Evolutionary conservation across 2,888 invertebrate genomes (phyloP).

Genomic region (Plutella xylostella): DNA sequence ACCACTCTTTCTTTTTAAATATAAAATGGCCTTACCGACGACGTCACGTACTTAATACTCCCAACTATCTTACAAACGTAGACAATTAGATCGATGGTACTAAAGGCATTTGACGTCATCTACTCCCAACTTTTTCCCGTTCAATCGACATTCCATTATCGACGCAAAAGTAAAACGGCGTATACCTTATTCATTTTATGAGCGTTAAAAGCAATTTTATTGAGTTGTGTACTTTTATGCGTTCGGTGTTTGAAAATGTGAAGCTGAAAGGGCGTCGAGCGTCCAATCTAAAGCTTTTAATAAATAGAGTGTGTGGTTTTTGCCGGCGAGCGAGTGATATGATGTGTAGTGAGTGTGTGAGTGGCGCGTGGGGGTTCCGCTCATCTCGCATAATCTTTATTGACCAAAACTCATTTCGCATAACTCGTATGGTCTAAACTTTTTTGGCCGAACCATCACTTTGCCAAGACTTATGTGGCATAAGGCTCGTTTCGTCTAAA

Average conservation of each 20-base stretch:
- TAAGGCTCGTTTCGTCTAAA: no score
- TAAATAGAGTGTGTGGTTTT: no score
- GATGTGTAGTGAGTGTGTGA: background rate
- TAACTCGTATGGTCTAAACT: no score
- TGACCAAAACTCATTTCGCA: no score
- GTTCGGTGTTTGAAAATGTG: no score
- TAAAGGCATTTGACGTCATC: background rate
- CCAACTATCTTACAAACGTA: background rate
- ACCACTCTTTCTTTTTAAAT: slow-evolving; percentile 16
- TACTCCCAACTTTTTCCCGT: background rate
- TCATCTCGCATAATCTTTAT: no score
- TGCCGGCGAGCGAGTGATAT: background rate
- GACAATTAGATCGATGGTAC: background rate
- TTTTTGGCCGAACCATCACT: no score
- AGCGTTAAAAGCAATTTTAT: background rate
- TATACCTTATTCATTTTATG: background rate
- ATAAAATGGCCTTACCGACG: slow-evolving; percentile 4
- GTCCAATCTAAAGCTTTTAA: no score
- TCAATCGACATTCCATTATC: background rate
- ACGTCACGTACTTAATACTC: slow-evolving; percentile 7
- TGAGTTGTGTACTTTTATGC: background rate
- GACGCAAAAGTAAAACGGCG: background rate
- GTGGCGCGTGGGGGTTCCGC: background rate
- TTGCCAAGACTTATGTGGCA: no score
- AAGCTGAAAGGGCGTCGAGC: no score